Evolutionary conservation across 2,113 vertebrate genomes (phyloP), one percentile per base, ranked within the genome.

Genomic region (Crotalus helleri): DNA sequence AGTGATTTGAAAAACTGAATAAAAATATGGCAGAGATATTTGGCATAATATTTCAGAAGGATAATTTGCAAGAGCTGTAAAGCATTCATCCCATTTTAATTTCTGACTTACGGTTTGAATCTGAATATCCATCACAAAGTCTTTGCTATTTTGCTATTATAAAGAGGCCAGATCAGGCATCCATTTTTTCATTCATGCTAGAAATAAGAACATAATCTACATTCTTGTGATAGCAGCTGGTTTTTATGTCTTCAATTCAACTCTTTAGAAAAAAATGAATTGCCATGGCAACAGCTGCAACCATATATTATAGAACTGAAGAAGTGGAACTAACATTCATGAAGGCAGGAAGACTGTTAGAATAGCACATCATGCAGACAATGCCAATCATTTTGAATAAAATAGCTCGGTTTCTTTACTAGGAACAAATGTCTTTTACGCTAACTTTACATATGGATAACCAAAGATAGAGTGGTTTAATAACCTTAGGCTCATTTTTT

Each of bases 251-350:
- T 96, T 96, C 94, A 91, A 94, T 94, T 96, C 91, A 95, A 96
- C 96, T 95, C 93, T 96, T 93, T 33, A 17, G 64, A 4, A 94
- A 97, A 92, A 97, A 86, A 97, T 96, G 95, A 97, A 97, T 97
- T 92, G 0, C 96, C 96, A 97, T 97, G 92, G 95, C 96, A 98
- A 98, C 97, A 96, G 94, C 94, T 96, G 95, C 95, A 97, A 96
- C 95, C 96, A 95, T 97, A 97, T 96, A 97, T 97, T 96, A 97
- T 87, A 93, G 95, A 96, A 96, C 96, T 87, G 93, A 87, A 93
- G 95, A 96, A 94, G 96, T 94, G 96, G 95, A 93, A 95, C 95
- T 96, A 97, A 95, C 97, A 97, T 97, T 94, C 96, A 94, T 94
- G 94, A 95, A 95, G 95, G 94, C 95, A 95, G 69, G 91, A 88